A percentile compares a stretch with the other conserved stretches of the same genome.
phyloP scores from a whole-genome alignment of 1,140 invertebrate species.

The Procambarus clarkii region DNA sequence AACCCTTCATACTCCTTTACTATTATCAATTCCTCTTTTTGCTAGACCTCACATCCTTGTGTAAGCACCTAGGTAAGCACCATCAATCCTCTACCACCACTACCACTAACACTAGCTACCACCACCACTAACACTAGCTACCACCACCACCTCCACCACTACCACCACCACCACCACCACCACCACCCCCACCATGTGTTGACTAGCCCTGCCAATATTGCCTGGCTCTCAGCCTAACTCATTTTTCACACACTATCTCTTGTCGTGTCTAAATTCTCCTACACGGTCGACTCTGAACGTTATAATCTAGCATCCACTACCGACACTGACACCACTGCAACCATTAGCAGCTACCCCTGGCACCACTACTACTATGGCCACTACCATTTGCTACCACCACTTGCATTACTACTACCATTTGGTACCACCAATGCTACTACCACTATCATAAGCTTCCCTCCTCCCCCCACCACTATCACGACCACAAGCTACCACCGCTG shows the following conservation, averaged over 20 bases:
- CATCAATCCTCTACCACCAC: no score
- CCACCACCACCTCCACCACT: neutral
- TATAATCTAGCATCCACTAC: constrained; percentile 24
- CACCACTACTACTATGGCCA: neutral
- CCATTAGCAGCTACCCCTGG: no score
- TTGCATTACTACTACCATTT: neutral
- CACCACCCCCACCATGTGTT: neutral
- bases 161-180: neutral
- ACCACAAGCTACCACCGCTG: neutral
- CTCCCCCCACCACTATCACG: neutral
- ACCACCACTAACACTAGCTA: neutral
- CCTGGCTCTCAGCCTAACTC: constrained; percentile 27
- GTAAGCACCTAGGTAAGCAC: no score
- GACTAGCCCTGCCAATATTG: constrained; percentile 52
- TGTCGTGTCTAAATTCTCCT: constrained; percentile 57
- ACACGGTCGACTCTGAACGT: constrained; percentile 20
- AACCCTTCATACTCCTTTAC: no score
- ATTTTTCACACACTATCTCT: constrained; percentile 57
- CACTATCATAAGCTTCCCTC: neutral
- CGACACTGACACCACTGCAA: neutral
- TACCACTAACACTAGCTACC: neutral
- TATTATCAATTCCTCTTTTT: no score
- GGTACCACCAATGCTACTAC: neutral
- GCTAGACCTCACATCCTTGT: no score
- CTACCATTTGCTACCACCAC: neutral